Percentiles rank a stretch among this genome's conserved stretches.
phyloP scores from a whole-genome alignment of 2,888 invertebrate species.

The Oeneis ivallda region DNA sequence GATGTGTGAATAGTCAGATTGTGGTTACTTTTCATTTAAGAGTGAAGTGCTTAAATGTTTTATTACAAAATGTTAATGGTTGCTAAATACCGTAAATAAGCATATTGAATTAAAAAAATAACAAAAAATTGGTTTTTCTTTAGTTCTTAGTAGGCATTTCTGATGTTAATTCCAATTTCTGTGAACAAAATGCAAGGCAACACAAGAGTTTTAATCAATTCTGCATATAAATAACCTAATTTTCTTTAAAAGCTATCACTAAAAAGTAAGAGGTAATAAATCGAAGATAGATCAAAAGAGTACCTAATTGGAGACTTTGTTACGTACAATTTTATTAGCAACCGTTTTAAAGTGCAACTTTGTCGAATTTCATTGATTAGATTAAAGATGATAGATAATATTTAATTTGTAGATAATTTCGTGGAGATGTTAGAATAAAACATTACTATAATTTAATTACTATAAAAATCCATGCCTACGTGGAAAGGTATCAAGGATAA shows the following conservation, averaged over 20 bases:
- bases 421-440: too few relatives aligned
- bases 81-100: neutral
- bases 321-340: constrained; percentile 14
- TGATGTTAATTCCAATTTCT: neutral
- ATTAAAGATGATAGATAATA: neutral
- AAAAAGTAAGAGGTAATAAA: constrained; percentile 25
- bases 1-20: too few relatives aligned
- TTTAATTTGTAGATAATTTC: too few relatives aligned
- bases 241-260: constrained; percentile 21
- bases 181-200: constrained; percentile 5
- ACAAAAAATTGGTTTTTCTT: neutral
- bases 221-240: constrained; percentile 26
- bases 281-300: constrained; percentile 20
- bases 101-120: neutral
- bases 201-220: constrained; percentile 17
- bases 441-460: too few relatives aligned
- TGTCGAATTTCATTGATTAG: neutral
- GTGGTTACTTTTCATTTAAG: too few relatives aligned
- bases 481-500: too few relatives aligned
- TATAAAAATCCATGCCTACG: too few relatives aligned
- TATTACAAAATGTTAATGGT: too few relatives aligned
- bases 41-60: neutral
- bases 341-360: constrained; percentile 13
- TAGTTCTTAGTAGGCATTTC: neutral
- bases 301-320: constrained; percentile 19